Base-by-base conservation (phyloP, 2,113 vertebrate genomes). In the Oreocharis arfaki region DNA sequence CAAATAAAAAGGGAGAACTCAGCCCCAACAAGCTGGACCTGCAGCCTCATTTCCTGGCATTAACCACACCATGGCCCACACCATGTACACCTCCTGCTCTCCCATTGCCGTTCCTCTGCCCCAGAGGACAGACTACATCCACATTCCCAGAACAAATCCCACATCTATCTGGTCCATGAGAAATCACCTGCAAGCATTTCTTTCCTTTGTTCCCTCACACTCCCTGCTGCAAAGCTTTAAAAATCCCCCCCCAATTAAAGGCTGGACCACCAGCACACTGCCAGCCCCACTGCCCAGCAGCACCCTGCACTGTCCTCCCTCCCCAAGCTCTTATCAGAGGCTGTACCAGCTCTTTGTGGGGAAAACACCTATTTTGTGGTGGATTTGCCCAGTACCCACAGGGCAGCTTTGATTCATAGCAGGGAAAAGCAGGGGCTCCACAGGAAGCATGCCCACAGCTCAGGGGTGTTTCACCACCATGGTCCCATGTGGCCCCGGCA, bases 391-490 rank as follows among this genome's bases (percentile, higher is more conserved):
- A 6, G 61, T 13, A 39, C 14, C 75, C 83, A 47, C 44, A 50
- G 37, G 50, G n/a, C 63, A 84, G 68, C 50, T 89, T 33, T 70
- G 59, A 65, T 68, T 84, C 20, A 4, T 4, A 32, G 9, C 1
- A 1, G 33, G 63, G 49, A 68, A 56, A 68, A 74, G 60, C 82
- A 56, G 35, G 35, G 69, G 33, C 68, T 80, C 52, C 10, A 4
- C 4, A 4, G 68, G 68, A 20, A 8, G 47, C 0, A 1, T 30
- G 71, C 32, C 50, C 18, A 6, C 70, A 56, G 80, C 60, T 52
- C 60, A 17, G 57, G 1, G 1, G 33, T 2, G 4, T 46, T 89
- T 13, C 6, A 0, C 30, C 68, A 50, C 68, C 33, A 0, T 0
- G 7, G 56, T 47, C 55, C 80, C 89, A 78, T 14, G 6, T 8